Evolutionary conservation across 2,113 vertebrate genomes (phyloP), one percentile per base, ranked within the genome.

Genomic region (Felis chaus): DNA sequence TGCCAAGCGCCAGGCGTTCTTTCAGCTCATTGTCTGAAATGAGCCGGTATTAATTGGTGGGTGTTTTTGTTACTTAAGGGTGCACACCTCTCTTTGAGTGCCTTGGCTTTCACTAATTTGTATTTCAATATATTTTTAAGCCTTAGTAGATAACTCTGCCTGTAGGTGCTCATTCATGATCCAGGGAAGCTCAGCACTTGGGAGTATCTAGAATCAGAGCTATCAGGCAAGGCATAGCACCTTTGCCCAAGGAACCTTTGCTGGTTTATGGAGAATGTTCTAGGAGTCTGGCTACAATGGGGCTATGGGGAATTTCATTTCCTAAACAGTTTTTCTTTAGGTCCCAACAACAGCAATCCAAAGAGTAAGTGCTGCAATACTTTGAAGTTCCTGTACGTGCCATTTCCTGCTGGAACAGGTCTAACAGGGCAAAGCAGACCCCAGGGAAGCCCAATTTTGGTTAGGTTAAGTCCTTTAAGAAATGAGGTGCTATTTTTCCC

Each of bases 41-140:
- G 36, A 91, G 27, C 33, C 45, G 3, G 1, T 89, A 93, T 95
- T 89, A 95, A 97, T 15, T 11, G 78, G 15, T 57, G 41, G 19
- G 45, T 85, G 13, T 78, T 53, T 96, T 98, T 95, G 45, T 95
- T 79, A 57, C n/a, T 78, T 83, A 89, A 78, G 29, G 27, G 50
- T 83, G 18, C 84, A 83, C 19, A 84, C 80, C 13, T 98, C 78
- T 68, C 76, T 96, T 85, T 45, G 68, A 90, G 76, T 81, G 27
- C 41, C 65, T 93, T 69, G 23, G n/a, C 57, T 83, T 94, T 97
- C 86, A 82, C 55, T 78, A 93, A 93, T 66, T 81, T 50, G 11
- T 61, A 94, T 95, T 98, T 96, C 39, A 92, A 39, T 27, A 25
- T 73, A 61, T 95, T 97, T 53, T 7, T 87, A 87, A 94, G 86